phyloP scores from a whole-genome alignment of 2,888 invertebrate species.

The Tachina lurida region DNA sequence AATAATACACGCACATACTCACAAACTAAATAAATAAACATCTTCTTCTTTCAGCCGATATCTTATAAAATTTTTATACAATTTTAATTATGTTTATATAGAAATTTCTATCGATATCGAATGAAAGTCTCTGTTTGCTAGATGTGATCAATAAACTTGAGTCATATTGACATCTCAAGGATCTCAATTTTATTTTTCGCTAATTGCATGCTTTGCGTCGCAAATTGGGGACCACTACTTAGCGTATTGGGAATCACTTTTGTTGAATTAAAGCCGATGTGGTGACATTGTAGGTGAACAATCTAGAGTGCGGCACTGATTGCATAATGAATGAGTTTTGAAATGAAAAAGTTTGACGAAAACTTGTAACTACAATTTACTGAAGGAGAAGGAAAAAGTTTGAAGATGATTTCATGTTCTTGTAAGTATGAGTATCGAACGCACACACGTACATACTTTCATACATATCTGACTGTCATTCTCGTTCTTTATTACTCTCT shows the following conservation, averaged over 20 bases:
- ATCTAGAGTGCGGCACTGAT: not conserved
- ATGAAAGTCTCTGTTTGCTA: too few species aligned
- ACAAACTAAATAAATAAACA: too few species aligned
- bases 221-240: not conserved
- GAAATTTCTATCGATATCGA: too few species aligned
- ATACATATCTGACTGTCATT: too few species aligned
- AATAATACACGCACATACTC: too few species aligned
- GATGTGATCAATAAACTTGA: too few species aligned
- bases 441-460: too few species aligned
- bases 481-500: slow-evolving; percentile 3
- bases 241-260: not conserved
- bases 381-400: slow-evolving; percentile 11
- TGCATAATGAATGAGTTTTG: slow-evolving; percentile 27
- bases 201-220: not conserved
- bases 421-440: too few species aligned
- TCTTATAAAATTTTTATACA: too few species aligned
- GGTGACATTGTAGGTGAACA: slow-evolving; percentile 20
- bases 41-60: too few species aligned
- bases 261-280: not conserved
- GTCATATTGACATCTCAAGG: too few species aligned
- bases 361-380: slow-evolving; percentile 10
- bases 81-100: too few species aligned
- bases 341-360: slow-evolving; percentile 35
- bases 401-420: slow-evolving; percentile 20
- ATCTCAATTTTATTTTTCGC: not conserved